Evolutionary conservation across 1,140 invertebrate species (phyloP).

Genomic region (Notospermus geniculatus): DNA sequence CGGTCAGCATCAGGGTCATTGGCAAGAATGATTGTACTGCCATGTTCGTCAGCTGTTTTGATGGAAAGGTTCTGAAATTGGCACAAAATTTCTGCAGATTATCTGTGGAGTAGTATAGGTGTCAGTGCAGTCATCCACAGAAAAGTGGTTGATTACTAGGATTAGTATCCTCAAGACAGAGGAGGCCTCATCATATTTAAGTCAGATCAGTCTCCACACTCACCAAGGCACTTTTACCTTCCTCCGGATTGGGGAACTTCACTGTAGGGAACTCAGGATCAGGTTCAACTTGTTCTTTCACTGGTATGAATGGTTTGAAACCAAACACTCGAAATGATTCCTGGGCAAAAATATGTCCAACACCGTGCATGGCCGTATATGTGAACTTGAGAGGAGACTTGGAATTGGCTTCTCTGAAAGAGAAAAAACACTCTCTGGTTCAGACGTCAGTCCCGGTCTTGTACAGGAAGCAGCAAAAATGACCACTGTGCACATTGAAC

Average conservation of each 20-base stretch:
- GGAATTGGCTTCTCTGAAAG: slow-evolving; percentile 60
- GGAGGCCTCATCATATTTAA: neutral
- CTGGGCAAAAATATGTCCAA: slow-evolving; percentile 79
- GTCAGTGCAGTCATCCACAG: neutral
- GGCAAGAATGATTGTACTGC: slow-evolving; percentile 79
- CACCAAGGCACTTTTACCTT: slow-evolving; percentile 81
- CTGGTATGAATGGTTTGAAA: slow-evolving; percentile 75
- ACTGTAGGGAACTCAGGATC: slow-evolving; percentile 98
- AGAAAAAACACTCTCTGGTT: too few species aligned
- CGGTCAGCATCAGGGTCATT: slow-evolving; percentile 99
- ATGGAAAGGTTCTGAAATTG: slow-evolving; percentile 74
- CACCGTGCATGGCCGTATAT: slow-evolving; percentile 98
- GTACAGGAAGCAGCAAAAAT: too few species aligned
- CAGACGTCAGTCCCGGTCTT: too few species aligned
- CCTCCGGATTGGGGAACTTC: slow-evolving; percentile 97
- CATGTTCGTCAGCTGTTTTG: slow-evolving; percentile 72
- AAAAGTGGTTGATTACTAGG: slow-evolving; percentile 4
- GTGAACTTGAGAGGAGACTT: slow-evolving; percentile 68
- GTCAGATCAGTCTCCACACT: slow-evolving; percentile 22
- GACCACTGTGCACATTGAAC: slow-evolving; percentile 8
- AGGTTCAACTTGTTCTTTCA: slow-evolving; percentile 73
- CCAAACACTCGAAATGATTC: slow-evolving; percentile 73
- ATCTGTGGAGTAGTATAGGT: too few species aligned
- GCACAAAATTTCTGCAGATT: too few species aligned
- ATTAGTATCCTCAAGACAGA: too few species aligned